These are phyloP conservation scores for Gari tellinella DNA, from an alignment of 2,888 invertebrate genomes.

Conservation along the genomic window DNA sequence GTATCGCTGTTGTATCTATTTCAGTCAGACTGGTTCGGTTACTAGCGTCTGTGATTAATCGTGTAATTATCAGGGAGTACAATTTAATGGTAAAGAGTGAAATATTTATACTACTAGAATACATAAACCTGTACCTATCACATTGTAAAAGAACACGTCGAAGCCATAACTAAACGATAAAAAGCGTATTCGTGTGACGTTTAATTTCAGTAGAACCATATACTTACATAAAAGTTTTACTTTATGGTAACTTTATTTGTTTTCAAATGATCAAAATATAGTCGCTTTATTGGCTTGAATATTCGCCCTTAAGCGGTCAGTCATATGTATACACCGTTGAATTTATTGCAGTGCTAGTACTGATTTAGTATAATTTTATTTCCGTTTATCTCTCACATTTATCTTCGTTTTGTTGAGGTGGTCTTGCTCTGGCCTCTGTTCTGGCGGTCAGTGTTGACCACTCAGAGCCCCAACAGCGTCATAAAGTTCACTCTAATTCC, in stretches of 20 bases:
- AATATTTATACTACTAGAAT: constrained; percentile 48
- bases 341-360: constrained; percentile 53
- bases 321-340: constrained; percentile 18
- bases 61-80: constrained; percentile 15
- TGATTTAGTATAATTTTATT: constrained; percentile 62
- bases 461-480: constrained; percentile 12
- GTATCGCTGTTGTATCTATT: too few species aligned
- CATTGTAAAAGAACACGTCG: constrained; percentile 45
- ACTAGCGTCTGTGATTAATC: too few species aligned
- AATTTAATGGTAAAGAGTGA: constrained; percentile 44
- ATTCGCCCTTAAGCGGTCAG: constrained; percentile 31
- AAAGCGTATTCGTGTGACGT: constrained; percentile 45
- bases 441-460: constrained; percentile 12
- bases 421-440: constrained; percentile 27
- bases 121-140: constrained; percentile 46
- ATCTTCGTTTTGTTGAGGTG: constrained; percentile 51
- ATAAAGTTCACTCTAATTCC: constrained; percentile 34
- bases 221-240: constrained; percentile 44
- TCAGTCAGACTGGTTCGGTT: too few species aligned
- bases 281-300: constrained; percentile 51
- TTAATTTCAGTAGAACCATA: constrained; percentile 50
- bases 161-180: constrained; percentile 46
- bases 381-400: constrained; percentile 56
- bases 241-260: constrained; percentile 58
- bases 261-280: constrained; percentile 61